Evolutionary conservation across 2,797 vertebrate species (phyloP), one percentile per base, ranked within the genome.

Genomic region (Darevskia nairensis): DNA sequence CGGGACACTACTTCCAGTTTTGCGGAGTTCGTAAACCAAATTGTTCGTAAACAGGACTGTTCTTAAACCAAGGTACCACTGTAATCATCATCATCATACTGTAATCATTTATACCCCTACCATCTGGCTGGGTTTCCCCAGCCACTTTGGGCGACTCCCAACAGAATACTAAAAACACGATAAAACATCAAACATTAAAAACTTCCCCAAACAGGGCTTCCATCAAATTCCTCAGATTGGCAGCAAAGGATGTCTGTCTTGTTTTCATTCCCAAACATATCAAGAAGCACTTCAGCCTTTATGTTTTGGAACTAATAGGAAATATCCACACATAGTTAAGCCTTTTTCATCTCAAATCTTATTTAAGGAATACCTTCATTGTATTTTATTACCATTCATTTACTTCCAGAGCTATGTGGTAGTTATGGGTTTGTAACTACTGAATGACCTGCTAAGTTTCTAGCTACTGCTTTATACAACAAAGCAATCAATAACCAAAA

Each of bases 401-500:
- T 41, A 82, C 41, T 81, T 83, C 9, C 81, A 11, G 8, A 78
- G 10, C 32, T 80, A 32, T 8, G 74, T 6, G 25, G 44, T 88
- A 41, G 64, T 86, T 46, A n/a, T 71, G 21, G 35, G 79, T 61
- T 39, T 85, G 64, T 64, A 75, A 81, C 19, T 61, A 23, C 59
- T 61, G 21, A 61, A 23, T 61, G 59, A 46, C 75, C 55, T 15
- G 85, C 29, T n/a, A 75, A 76, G 55, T 85, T 91, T 89, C 59
- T 84, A 86, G 29, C 21, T 90, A 39, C 83, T n/a, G 25, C 90
- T 84, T 66, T 13, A 82, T 85, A 21, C 41, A 82, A 68, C 44
- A 64, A 80, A 50, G 32, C 35, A 90, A 91, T 87, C 84, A 86
- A 88, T 91, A 85, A 64, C 64, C 61, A 55, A 82, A 55, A 88